Percentiles rank a stretch among this genome's conserved stretches.
phyloP scores from a whole-genome alignment of 2,888 invertebrate species.

The Teleogryllus oceanicus region DNA sequence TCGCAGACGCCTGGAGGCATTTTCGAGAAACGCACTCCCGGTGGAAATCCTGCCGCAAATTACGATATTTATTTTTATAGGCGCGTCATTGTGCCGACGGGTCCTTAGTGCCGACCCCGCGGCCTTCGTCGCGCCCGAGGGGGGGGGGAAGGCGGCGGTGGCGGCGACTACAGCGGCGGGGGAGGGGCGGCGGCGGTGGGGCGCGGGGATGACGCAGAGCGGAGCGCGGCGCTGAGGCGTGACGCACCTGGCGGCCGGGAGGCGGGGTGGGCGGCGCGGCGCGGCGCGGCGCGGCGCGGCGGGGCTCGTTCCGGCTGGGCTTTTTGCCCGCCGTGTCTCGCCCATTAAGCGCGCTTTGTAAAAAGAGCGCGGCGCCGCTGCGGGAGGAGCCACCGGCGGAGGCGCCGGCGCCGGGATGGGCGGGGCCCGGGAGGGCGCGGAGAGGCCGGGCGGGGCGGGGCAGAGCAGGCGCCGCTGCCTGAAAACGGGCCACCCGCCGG shows the following conservation, averaged over 20 bases:
- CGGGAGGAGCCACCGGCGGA: not conserved
- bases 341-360: not conserved
- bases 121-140: no score
- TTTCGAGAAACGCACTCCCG: no score
- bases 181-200: no score
- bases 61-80: no score
- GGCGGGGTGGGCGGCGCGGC: not conserved
- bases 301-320: not conserved
- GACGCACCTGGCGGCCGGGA: not conserved
- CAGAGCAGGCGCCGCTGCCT: not conserved
- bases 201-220: no score
- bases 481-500: no score
- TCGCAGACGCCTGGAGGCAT: no score
- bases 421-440: not conserved
- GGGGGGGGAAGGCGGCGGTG: no score
- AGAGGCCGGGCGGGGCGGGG: not conserved
- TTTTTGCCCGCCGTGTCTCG: not conserved
- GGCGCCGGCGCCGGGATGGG: not conserved
- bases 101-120: no score
- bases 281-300: not conserved
- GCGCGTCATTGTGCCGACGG: no score
- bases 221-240: not conserved
- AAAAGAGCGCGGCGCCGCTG: not conserved
- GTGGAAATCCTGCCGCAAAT: no score
- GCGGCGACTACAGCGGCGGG: no score